Base-by-base conservation (phyloP, 2,113 vertebrate species). In the Myotis lucifugus region DNA sequence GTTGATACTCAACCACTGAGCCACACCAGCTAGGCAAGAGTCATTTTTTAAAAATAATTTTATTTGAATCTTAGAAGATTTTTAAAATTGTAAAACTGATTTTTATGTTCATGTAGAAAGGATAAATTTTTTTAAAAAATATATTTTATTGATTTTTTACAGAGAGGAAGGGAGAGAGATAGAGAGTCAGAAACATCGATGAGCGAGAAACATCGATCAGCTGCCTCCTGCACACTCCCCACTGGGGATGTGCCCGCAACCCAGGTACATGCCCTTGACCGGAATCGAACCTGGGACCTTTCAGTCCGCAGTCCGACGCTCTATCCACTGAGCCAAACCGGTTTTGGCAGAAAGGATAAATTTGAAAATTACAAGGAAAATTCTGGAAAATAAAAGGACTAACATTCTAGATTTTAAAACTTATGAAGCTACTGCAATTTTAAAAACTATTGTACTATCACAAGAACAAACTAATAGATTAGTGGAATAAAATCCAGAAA, bases 291-390 rank as follows among this genome's bases (percentile, higher is more conserved):
- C n/a, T n/a, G n/a, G n/a, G n/a, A n/a, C n/a, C n/a, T n/a, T n/a
- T n/a, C n/a, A n/a, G n/a, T n/a, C n/a, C n/a, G n/a, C n/a, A n/a
- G n/a, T n/a, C n/a, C n/a, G n/a, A n/a, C n/a, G n/a, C n/a, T n/a
- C n/a, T n/a, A n/a, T n/a, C n/a, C n/a, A n/a, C n/a, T n/a, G n/a
- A n/a, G n/a, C n/a, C n/a, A n/a, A n/a, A n/a, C n/a, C n/a, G n/a
- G n/a, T n/a, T n/a, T n/a, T n/a, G n/a, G n/a, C n/a, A 64, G 61
- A 29, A 95, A 91, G 52, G 93, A 79, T 73, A 92, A 73, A 94
- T 72, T 85, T 85, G 29, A 92, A 95, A 93, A 93, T 85, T 59
- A 76, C 50, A 73, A 67, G 87, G 48, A 87, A 79, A 87, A 48
- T 4, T 82, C 89, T 72, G 19, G 46, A 78, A 67, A 87, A 78